Evolutionary conservation across 2,113 vertebrate genomes (phyloP).

Genomic region (Perognathus longimembris): DNA sequence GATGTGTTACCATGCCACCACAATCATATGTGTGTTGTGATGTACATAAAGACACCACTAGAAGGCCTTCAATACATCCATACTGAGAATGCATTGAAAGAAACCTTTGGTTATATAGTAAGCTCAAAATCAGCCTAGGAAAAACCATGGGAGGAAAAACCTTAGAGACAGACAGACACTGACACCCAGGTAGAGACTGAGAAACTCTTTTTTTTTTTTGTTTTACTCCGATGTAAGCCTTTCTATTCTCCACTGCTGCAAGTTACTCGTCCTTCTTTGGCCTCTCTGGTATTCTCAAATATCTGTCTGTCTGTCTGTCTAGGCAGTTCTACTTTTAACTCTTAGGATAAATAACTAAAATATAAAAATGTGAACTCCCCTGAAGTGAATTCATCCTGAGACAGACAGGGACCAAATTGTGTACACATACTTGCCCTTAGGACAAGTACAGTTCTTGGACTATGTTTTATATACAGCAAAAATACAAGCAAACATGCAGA

Average conservation of each 20-base stretch:
- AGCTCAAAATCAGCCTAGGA: no score
- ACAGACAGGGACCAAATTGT: not conserved
- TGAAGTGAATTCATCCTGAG: not conserved
- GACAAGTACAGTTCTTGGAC: not conserved
- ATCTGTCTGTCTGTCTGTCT: not conserved
- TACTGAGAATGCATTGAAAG: slow-evolving; percentile 13
- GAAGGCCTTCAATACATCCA: not conserved
- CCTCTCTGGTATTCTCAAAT: not conserved
- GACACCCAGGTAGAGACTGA: no score
- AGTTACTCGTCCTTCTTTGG: not conserved
- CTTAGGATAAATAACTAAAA: slow-evolving; percentile 23
- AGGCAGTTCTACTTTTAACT: not conserved
- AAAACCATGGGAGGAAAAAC: no score
- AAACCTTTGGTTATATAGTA: no score
- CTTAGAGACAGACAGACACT: not conserved
- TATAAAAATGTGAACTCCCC: not conserved
- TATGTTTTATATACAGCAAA: not conserved
- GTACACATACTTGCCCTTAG: not conserved
- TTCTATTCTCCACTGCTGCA: not conserved
- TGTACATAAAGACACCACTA: not conserved
- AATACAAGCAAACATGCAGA: slow-evolving; percentile 13
- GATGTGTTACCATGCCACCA: no score
- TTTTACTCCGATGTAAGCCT: slow-evolving; percentile 1
- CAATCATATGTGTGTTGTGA: not conserved
- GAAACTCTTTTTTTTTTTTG: no score